Conservation (phyloP, 2,888 invertebrate genomes). For the Tetragonula carbonaria region DNA sequence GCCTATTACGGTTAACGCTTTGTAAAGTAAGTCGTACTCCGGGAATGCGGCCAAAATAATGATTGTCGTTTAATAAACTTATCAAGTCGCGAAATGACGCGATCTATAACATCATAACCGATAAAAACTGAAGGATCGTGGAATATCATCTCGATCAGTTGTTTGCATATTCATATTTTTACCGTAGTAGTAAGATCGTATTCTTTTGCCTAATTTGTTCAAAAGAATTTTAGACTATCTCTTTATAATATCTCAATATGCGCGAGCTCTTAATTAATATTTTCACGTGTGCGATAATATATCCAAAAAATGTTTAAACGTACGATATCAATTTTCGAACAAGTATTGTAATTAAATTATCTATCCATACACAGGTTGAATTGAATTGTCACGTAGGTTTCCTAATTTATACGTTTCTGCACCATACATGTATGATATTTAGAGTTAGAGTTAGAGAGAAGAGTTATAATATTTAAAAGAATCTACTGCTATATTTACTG, state of each 20-base stretch:
- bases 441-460: neutral
- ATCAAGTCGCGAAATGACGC: slow-evolving; percentile 68
- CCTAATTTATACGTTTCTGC: neutral
- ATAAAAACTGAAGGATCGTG: slow-evolving; percentile 59
- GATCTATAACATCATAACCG: slow-evolving; percentile 40
- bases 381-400: neutral
- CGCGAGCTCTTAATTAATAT: neutral
- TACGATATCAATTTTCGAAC: neutral
- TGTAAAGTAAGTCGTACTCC: slow-evolving; percentile 71
- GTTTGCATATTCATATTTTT: slow-evolving; percentile 14
- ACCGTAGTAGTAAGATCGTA: neutral
- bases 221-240: no score
- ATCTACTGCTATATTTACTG: no score
- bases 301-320: neutral
- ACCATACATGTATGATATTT: neutral
- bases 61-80: slow-evolving; percentile 76
- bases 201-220: neutral
- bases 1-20: slow-evolving; percentile 76
- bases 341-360: neutral
- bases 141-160: slow-evolving; percentile 43
- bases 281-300: neutral
- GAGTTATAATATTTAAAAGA: neutral
- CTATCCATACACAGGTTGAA: neutral
- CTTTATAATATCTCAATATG: no score
- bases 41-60: slow-evolving; percentile 80